Conservation (phyloP, 2,888 invertebrate species). For the Amiota mariae region DNA sequence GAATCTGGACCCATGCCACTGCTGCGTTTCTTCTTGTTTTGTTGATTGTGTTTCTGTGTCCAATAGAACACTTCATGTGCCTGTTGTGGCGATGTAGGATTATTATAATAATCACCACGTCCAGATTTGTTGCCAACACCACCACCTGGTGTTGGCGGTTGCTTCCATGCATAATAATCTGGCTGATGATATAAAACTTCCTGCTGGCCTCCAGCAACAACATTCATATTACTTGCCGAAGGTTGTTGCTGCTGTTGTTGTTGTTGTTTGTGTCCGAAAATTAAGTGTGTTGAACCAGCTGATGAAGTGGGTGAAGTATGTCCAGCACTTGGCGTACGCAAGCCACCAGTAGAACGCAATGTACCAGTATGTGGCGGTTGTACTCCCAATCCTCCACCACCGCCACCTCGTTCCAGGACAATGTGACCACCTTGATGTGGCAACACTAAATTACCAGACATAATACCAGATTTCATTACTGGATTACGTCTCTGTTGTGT, state of each 20-base stretch:
- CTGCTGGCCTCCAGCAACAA: slow-evolving; percentile 24
- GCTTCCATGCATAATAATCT: slow-evolving; percentile 69
- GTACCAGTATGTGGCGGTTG: slow-evolving; percentile 46
- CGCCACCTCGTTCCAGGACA: slow-evolving; percentile 60
- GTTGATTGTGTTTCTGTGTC: slow-evolving; percentile 70
- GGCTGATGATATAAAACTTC: slow-evolving; percentile 68
- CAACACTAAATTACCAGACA: slow-evolving; percentile 59
- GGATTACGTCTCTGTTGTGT: slow-evolving; percentile 50
- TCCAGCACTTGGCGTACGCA: slow-evolving; percentile 63
- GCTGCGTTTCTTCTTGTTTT: slow-evolving; percentile 67
- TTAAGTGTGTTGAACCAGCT: slow-evolving; percentile 71
- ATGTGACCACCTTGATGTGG: slow-evolving; percentile 59
- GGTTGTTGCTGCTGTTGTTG: slow-evolving; percentile 51
- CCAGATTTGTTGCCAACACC: slow-evolving; percentile 31
- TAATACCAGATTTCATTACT: slow-evolving; percentile 55
- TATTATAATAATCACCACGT: slow-evolving; percentile 52
- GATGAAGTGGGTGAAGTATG: slow-evolving; percentile 73
- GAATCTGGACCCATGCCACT: slow-evolving; percentile 62
- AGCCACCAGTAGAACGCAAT: slow-evolving; percentile 57
- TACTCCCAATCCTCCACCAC: not conserved
- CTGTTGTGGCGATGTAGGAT: slow-evolving; percentile 60
- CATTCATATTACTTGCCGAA: slow-evolving; percentile 15
- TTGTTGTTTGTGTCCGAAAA: slow-evolving; percentile 68
- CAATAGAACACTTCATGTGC: slow-evolving; percentile 72
- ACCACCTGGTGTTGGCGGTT: slow-evolving; percentile 45